Base-by-base conservation (phyloP, 1,140 invertebrate genomes). In the Drosophila ironensis region DNA sequence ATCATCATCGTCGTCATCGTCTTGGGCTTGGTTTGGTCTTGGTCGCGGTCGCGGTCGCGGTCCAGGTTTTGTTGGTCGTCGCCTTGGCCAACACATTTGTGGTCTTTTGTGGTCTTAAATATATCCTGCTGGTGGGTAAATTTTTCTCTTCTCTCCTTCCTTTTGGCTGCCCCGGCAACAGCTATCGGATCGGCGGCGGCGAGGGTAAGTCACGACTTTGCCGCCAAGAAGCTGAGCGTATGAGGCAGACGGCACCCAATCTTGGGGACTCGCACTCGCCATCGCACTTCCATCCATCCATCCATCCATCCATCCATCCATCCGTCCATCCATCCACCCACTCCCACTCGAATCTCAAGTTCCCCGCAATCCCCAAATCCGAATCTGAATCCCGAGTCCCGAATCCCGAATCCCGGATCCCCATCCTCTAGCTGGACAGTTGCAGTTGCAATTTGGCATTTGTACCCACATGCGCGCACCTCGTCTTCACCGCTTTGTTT, bases 51-150 rank as follows among this genome's bases (percentile, higher is more conserved):
- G 19, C 40, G 20, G 24, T n/a, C 47, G 6, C 35, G 28, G 54
- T 17, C 22, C n/a, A n/a, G n/a, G n/a, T n/a, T n/a, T n/a, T n/a
- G n/a, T n/a, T n/a, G n/a, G n/a, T 57, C 30, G 42, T 66, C 56
- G 30, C 16, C 14, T 8, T 30, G 66, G 41, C 80, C 57, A 61
- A 52, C 72, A 60, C 69, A 81, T 82, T 84, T 78, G 73, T 57
- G 71, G 60, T 86, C 71, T 80, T 86, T 86, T 80, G 71, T 69
- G 75, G 48, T 81, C 78, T 88, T 70, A 84, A 88, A 88, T 86
- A 78, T 86, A 88, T 88, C 86, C 86, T 88, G 86, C 86, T 88
- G 86, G 86, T 88, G 86, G 86, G 78, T 88, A 80, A 77, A 88
- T 77, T 76, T 80, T 86, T 76, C 67, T 68, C 57, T 67, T 68